phyloP scores from a whole-genome alignment of 1,140 invertebrate species.

The Oreohelix idahoensis region DNA sequence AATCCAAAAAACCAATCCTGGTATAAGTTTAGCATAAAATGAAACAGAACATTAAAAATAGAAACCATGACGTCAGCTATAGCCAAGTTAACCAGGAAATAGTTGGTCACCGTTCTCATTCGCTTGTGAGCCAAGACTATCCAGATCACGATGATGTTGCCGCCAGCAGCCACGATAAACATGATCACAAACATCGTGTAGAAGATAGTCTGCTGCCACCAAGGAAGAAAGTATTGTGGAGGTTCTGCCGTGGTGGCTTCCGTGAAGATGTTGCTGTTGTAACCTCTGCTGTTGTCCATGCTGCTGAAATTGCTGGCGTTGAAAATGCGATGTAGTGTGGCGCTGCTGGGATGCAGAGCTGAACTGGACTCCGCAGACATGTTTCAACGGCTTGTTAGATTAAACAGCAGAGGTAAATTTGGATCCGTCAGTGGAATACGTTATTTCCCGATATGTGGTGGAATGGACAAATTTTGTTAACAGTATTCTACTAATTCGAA shows the following conservation, averaged over 20 bases:
- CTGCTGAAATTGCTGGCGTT: neutral
- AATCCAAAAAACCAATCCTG: slow-evolving; percentile 87
- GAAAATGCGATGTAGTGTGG: neutral
- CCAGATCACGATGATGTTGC: slow-evolving; percentile 95
- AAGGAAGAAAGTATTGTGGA: slow-evolving; percentile 54
- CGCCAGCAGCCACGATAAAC: slow-evolving; percentile 91
- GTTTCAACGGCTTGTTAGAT: too few relatives aligned
- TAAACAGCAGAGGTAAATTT: too few relatives aligned
- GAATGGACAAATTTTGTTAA: too few relatives aligned
- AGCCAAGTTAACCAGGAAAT: slow-evolving; percentile 94
- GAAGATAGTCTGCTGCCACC: slow-evolving; percentile 67
- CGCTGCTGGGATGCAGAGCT: neutral
- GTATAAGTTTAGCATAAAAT: slow-evolving; percentile 91
- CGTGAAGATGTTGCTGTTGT: slow-evolving; percentile 1
- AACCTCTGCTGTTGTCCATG: neutral
- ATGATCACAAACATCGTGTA: slow-evolving; percentile 81
- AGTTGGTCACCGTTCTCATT: slow-evolving; percentile 96
- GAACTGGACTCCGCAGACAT: neutral
- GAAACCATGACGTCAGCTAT: slow-evolving; percentile 93
- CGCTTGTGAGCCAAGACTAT: slow-evolving; percentile 88
- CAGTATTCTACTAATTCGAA: too few relatives aligned
- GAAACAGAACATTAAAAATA: slow-evolving; percentile 92
- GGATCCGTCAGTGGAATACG: too few relatives aligned
- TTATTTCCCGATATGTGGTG: too few relatives aligned
- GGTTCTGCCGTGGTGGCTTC: neutral